These are phyloP conservation scores for Magallana angulata DNA, from an alignment of 1,140 invertebrate genomes.

Conservation along the genomic window DNA sequence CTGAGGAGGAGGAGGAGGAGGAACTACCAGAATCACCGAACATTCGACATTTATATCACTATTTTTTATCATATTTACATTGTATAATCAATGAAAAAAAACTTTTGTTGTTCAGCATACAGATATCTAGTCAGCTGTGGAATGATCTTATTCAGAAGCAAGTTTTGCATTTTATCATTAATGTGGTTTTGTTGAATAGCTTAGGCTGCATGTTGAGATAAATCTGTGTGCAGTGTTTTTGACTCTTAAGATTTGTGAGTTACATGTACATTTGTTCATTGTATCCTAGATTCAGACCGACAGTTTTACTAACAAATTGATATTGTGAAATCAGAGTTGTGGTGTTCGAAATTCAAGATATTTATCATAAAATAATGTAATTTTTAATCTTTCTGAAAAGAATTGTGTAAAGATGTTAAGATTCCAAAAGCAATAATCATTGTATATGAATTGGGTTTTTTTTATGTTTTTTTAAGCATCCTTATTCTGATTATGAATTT, in stretches of 20 bases:
- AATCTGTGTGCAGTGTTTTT: background rate
- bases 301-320: background rate
- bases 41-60: background rate
- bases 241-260: background rate
- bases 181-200: background rate
- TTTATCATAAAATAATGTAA: background rate
- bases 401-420: too few species aligned
- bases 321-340: slow-evolving; percentile 6
- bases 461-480: background rate
- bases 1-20: background rate
- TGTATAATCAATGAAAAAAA: background rate
- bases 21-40: background rate
- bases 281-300: background rate
- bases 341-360: background rate
- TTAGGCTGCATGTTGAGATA: background rate
- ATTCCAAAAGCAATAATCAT: background rate
- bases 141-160: background rate
- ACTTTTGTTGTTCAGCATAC: background rate
- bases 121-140: slow-evolving; percentile 24
- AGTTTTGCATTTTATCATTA: background rate
- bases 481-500: background rate
- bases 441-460: slow-evolving; percentile 12
- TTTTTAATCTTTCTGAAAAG: too few species aligned
- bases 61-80: background rate
- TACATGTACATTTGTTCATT: slow-evolving; percentile 2